phyloP scores from a whole-genome alignment of 1,140 invertebrate genomes.

The Hylyphantes graminicola region DNA sequence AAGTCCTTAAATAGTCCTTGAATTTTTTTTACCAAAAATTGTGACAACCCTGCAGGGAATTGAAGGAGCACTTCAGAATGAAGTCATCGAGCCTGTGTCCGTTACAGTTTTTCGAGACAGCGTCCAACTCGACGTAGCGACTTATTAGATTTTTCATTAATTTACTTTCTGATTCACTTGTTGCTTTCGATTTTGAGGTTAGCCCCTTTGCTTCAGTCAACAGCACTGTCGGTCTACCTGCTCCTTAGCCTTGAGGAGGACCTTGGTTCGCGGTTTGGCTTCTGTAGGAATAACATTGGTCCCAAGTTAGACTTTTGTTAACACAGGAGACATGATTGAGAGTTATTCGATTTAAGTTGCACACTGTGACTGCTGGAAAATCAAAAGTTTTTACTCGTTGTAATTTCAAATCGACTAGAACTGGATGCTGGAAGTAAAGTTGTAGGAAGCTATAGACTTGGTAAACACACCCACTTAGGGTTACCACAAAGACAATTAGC shows the following conservation, averaged over 20 bases:
- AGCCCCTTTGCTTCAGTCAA: too few species aligned
- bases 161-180: not conserved
- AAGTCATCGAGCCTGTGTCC: too few species aligned
- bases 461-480: not conserved
- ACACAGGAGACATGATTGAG: not conserved
- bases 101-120: too few species aligned
- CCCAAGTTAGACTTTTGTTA: not conserved
- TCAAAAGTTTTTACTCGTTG: not conserved
- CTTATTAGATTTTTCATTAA: not conserved
- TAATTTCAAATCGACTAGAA: not conserved
- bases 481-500: not conserved
- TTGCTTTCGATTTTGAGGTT: not conserved
- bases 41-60: too few species aligned
- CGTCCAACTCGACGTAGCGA: too few species aligned
- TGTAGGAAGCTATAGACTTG: not conserved
- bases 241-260: too few species aligned
- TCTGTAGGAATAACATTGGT: too few species aligned
- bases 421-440: conserved; percentile 3
- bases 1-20: too few species aligned
- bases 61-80: too few species aligned
- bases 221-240: too few species aligned
- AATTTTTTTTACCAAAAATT: too few species aligned
- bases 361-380: conserved; percentile 21
- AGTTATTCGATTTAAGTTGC: conserved; percentile 18
- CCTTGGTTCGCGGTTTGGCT: too few species aligned